Base-by-base conservation (phyloP, 2,113 vertebrate species). In the Eonycteris spelaea region DNA sequence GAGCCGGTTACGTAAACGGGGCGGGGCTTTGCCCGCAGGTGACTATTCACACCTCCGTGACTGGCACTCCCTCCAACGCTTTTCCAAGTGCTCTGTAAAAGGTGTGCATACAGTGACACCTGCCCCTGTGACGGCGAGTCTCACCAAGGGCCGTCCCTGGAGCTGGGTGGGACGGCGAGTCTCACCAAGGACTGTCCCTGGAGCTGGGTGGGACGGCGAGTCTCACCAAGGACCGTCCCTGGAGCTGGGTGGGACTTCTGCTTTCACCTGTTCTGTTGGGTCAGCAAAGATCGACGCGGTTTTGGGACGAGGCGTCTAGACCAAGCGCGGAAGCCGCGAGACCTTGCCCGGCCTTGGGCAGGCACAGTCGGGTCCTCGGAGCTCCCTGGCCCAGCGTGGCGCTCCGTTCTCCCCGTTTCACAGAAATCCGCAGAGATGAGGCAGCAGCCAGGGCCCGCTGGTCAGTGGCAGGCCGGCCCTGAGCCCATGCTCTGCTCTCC, bases 381-480 rank as follows among this genome's bases (percentile, higher is more conserved):
- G 18, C 6, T 0, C 21, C 43, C 48, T 0, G 0, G 1, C 3
- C 57, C 38, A 0, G 0, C 0, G 0, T 0, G 13, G 38, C 9
- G 4, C 13, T 5, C 5, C 5, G 1, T 3, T 0, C 5, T 15
- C 45, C 40, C 68, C 51, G 0, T 3, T 1, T 26, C 0, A 4
- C 28, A 14, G 26, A n/a, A 11, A 40, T 2, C 2, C 15, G 0
- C 1, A 1, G 22, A 48, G 40, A 24, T 40, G 0, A 8, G 21
- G 14, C 30, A 24, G 38, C 51, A 28, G 85, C 68, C 21, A 4
- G 16, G 3, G 1, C 55, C 8, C 7, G 3, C 59, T 18, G 63
- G 43, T 38, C 63, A 63, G 51, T 6, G 65, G 30, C 55, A 24
- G 35, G 57, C 48, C 6, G 13, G 93, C 86, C 61, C 38, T 6